Percentiles rank a stretch among this genome's conserved stretches.
Conservation (phyloP, 2,113 vertebrate species). For the Cryptomyrus ogoouensis region DNA sequence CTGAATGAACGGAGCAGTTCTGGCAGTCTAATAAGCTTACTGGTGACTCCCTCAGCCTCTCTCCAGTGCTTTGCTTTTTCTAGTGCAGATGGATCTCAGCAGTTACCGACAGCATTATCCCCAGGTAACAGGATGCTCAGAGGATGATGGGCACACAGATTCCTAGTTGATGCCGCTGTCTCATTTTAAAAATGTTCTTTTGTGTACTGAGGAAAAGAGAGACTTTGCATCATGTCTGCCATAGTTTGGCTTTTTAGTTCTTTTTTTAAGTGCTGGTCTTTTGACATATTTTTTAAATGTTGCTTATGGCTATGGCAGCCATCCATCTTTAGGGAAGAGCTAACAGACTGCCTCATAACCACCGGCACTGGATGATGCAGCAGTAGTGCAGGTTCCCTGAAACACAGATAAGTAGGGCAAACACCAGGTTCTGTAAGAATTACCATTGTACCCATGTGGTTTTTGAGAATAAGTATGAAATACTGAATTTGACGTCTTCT, state of each 20-base stretch:
- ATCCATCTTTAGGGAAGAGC: background rate
- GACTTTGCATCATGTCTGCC: background rate
- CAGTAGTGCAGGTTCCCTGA: background rate
- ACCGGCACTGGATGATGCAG: background rate
- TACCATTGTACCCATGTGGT: background rate
- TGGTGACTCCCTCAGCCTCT: background rate
- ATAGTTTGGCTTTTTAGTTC: background rate
- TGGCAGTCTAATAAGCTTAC: background rate
- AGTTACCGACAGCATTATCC: constrained; percentile 10
- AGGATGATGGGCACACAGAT: background rate
- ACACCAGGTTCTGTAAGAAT: background rate
- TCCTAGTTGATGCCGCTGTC: background rate
- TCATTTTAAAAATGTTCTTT: background rate
- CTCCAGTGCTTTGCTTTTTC: background rate
- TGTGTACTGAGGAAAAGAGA: background rate
- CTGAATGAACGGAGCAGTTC: background rate
- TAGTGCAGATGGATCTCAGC: constrained; percentile 21
- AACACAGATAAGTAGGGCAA: background rate
- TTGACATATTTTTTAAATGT: background rate
- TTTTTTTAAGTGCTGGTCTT: background rate
- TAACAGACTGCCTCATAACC: background rate
- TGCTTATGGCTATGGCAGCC: background rate
- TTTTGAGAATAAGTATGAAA: background rate
- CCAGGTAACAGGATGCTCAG: constrained; percentile 15
- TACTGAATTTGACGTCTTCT: background rate